Evolutionary conservation across 2,888 invertebrate species (phyloP).

Genomic region (Parelbella ahira): DNA sequence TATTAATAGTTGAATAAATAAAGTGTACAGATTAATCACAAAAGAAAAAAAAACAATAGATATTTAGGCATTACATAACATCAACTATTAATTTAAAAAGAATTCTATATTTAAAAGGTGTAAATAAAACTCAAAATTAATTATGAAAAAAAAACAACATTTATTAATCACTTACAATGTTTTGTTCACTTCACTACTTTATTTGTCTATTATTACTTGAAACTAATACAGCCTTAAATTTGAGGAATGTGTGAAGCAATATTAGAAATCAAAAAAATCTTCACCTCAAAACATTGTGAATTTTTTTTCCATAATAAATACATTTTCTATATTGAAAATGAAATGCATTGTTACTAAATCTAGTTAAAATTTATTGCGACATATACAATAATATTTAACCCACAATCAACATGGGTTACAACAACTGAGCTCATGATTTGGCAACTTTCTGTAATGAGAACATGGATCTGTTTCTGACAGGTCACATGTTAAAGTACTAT

Average conservation of each 20-base stretch:
- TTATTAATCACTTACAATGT: conserved; percentile 64
- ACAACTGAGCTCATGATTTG: too few relatives aligned
- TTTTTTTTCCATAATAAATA: conserved; percentile 39
- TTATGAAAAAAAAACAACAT: conserved; percentile 41
- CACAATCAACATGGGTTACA: conserved; percentile 1
- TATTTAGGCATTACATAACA: too few relatives aligned
- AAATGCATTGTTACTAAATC: conserved; percentile 30
- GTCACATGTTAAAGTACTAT: too few relatives aligned
- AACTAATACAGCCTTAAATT: conserved; percentile 66
- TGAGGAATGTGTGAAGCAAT: conserved; percentile 65
- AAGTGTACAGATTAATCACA: too few relatives aligned
- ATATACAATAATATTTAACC: neutral
- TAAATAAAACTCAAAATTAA: conserved; percentile 8
- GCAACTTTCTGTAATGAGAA: too few relatives aligned
- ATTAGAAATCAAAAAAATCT: conserved; percentile 46
- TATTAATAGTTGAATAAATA: too few relatives aligned
- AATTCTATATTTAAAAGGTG: too few relatives aligned
- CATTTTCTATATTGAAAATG: conserved; percentile 31
- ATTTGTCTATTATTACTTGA: conserved; percentile 43
- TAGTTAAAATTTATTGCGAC: conserved; percentile 6
- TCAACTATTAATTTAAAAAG: too few relatives aligned
- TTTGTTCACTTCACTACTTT: conserved; percentile 63
- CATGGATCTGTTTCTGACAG: too few relatives aligned
- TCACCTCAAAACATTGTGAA: conserved; percentile 46
- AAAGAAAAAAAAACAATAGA: too few relatives aligned